These are phyloP conservation scores for Pyrocephalus nanus DNA, from an alignment of 2,797 vertebrate species.

Conservation along the genomic window DNA sequence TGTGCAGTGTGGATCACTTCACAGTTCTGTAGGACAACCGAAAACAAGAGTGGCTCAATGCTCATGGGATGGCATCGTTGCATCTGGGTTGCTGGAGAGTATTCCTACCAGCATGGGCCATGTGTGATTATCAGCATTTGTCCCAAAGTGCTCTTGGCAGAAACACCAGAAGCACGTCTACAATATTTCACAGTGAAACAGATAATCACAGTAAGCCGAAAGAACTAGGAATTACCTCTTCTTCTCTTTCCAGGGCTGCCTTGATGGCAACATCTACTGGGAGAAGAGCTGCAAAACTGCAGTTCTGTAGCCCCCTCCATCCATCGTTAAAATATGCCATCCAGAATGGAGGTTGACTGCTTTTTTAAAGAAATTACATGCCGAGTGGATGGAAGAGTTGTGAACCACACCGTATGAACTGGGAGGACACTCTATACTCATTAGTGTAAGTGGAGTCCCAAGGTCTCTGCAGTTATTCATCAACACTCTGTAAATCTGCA, in stretches of 20 bases:
- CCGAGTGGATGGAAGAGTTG: background rate
- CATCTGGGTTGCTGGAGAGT: background rate
- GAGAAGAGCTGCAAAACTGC: background rate
- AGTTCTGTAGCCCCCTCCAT: background rate
- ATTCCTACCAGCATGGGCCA: background rate
- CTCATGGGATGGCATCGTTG: background rate
- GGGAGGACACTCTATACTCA: background rate
- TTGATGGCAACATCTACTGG: background rate
- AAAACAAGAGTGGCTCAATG: background rate
- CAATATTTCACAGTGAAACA: background rate
- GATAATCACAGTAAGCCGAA: background rate
- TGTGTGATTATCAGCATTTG: background rate
- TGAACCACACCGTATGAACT: background rate
- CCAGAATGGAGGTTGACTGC: background rate
- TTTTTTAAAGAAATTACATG: background rate
- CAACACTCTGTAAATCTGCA: background rate
- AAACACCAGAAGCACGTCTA: background rate
- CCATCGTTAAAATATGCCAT: background rate
- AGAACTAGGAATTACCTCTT: background rate
- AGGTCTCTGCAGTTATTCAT: background rate
- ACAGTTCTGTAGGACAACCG: background rate
- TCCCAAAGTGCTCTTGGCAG: background rate
- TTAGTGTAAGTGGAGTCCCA: background rate
- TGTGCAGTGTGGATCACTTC: rapidly evolving
- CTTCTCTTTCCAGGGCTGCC: background rate